Base-by-base conservation (phyloP, 2,113 vertebrate genomes). In the Lophochroa leadbeateri region DNA sequence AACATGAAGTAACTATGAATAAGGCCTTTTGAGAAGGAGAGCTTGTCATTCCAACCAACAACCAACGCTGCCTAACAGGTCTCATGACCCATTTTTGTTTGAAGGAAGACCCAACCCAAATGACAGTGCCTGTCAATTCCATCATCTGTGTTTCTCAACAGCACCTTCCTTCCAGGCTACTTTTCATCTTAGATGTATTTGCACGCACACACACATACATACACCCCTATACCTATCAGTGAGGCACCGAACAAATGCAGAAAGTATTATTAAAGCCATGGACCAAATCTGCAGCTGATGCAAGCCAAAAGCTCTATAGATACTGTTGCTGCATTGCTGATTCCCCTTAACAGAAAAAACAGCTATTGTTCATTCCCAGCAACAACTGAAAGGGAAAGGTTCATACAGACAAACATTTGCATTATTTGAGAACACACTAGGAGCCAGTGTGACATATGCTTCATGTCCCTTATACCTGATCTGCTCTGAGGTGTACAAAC, bases 341-440 rank as follows among this genome's bases (percentile, higher is more conserved):
- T 57, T 65, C 39, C 49, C 8, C 14, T 41, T 24, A 75, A 47
- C 57, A 82, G 35, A 69, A 64, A 57, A 87, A 39, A 18, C 47
- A 69, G 25, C 33, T 75, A 44, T 8, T 72, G 71, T 43, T 86
- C 68, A 75, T 63, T 86, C 21, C 35, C 68, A 90, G 61, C 67
- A 86, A 77, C 33, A 92, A 46, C 18, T 83, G 46, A 76, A 81
- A 91, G 33, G 61, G 57, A 88, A 91, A 78, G 5, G 1, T 60
- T 88, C 43, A 17, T 37, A 44, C 0, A 60, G 41, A 70, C 17
- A 64, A 94, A 43, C 0, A 0, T 75, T 60, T n/a, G 47, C 18
- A 86, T 35, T 86, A 60, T 60, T 60, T 68, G 76, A 47, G 83
- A 86, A 86, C 47, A 33, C 64, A 16, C 13, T 21, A 69, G 35